phyloP scores from a whole-genome alignment of 23 tunicate genomes.

The Trididemnum nubilum region DNA sequence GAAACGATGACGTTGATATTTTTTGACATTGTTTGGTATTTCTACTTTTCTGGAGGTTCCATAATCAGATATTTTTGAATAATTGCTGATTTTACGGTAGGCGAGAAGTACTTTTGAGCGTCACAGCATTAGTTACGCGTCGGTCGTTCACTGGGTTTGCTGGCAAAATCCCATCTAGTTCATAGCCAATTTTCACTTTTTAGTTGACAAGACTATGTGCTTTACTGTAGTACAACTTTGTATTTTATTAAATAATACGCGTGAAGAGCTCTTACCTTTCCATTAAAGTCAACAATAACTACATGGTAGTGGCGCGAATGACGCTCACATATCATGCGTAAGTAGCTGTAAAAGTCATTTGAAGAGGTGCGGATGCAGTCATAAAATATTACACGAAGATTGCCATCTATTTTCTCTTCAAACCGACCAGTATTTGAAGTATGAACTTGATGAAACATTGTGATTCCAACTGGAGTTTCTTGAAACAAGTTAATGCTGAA shows the following conservation, averaged over 20 bases:
- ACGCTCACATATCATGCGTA: background rate
- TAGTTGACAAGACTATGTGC: no score
- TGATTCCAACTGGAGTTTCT: background rate
- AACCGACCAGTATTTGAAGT: background rate
- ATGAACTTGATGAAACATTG: constrained; percentile 27
- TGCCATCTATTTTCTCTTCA: background rate
- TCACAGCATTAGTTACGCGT: no score
- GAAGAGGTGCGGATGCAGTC: background rate
- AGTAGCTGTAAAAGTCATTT: constrained; percentile 6
- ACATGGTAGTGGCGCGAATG: constrained; percentile 15
- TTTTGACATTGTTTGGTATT: no score
- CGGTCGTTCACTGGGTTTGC: no score
- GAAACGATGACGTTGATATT: no score
- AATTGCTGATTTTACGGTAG: no score
- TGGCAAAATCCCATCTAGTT: no score
- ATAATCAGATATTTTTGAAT: no score
- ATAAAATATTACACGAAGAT: constrained; percentile 6
- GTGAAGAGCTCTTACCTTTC: constrained; percentile 17
- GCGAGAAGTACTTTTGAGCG: no score
- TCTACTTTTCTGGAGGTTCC: no score
- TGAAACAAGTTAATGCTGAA: constrained; percentile 8
- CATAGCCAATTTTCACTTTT: no score
- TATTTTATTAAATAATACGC: background rate
- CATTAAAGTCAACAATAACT: constrained; percentile 16
- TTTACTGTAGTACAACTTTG: background rate